Conservation (phyloP, 1,140 invertebrate species). For the Radopholus similis region DNA sequence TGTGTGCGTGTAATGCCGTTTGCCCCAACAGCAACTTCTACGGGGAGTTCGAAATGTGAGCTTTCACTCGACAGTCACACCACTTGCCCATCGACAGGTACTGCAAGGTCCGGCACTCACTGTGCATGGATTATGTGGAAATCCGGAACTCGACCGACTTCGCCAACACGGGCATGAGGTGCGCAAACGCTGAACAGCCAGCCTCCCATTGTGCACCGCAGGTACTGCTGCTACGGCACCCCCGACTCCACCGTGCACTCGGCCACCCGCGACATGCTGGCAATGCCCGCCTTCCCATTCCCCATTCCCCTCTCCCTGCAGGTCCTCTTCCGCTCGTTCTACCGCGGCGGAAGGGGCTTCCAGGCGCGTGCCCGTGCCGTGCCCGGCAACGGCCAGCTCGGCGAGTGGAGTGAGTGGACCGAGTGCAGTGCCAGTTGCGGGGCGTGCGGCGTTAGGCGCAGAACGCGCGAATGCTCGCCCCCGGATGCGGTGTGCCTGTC, state of each 20-base stretch:
- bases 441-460: slow-evolving; percentile 47
- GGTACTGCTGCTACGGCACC: slow-evolving; percentile 59
- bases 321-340: slow-evolving; percentile 59
- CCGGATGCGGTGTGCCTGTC: slow-evolving; percentile 46
- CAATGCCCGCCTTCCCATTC: neutral
- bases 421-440: slow-evolving; percentile 53
- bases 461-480: slow-evolving; percentile 46
- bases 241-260: slow-evolving; percentile 49
- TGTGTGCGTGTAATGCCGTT: neutral
- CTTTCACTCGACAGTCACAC: neutral
- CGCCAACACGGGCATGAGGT: slow-evolving; percentile 60
- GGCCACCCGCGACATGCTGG: slow-evolving; percentile 57
- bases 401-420: slow-evolving; percentile 48
- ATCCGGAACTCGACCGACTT: slow-evolving; percentile 59
- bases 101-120: slow-evolving; percentile 49
- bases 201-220: slow-evolving; percentile 24
- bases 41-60: slow-evolving; percentile 59
- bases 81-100: slow-evolving; percentile 6
- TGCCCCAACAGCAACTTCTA: slow-evolving; percentile 36
- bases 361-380: slow-evolving; percentile 53
- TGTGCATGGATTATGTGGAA: slow-evolving; percentile 60
- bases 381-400: slow-evolving; percentile 38
- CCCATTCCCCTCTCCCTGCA: neutral
- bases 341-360: slow-evolving; percentile 58
- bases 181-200: neutral